These are phyloP conservation scores for Pachyseris speciosa DNA, from an alignment of 64 coral and sea anemone species.

Conservation along the genomic window DNA sequence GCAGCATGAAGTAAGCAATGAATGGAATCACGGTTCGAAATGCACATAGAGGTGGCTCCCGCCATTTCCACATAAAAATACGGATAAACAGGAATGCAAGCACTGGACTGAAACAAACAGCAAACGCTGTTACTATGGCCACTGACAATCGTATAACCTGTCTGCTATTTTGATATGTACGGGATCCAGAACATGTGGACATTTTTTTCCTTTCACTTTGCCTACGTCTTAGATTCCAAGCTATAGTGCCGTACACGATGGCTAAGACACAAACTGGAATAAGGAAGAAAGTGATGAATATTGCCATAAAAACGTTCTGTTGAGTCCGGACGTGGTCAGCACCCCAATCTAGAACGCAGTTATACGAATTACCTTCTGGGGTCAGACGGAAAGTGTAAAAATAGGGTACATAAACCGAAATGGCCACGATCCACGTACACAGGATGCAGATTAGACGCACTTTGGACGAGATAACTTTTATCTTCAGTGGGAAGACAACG, in stretches of 20 bases:
- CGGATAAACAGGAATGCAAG: no score
- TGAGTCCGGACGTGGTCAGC: not conserved
- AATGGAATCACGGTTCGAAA: no score
- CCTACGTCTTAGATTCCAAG: not conserved
- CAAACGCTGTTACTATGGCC: no score
- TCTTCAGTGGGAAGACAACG: conserved; percentile 1
- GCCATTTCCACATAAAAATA: no score
- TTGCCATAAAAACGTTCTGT: not conserved
- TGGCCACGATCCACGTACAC: conserved; percentile 6
- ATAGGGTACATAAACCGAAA: not conserved
- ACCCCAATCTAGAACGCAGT: not conserved
- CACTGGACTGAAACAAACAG: no score
- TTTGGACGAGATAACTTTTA: not conserved
- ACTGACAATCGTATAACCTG: no score
- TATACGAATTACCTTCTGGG: not conserved
- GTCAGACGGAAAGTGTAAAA: conserved; percentile 14
- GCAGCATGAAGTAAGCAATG: no score
- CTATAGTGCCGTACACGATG: not conserved
- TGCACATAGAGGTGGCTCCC: no score
- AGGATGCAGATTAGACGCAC: conserved; percentile 1
- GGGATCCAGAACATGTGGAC: no score
- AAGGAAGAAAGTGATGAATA: not conserved
- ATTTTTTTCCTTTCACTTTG: not conserved
- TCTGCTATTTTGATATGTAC: no score
- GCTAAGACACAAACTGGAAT: not conserved